These are phyloP conservation scores for Hemicordylus capensis DNA, from an alignment of 2,113 vertebrate genomes.

Conservation along the genomic window DNA sequence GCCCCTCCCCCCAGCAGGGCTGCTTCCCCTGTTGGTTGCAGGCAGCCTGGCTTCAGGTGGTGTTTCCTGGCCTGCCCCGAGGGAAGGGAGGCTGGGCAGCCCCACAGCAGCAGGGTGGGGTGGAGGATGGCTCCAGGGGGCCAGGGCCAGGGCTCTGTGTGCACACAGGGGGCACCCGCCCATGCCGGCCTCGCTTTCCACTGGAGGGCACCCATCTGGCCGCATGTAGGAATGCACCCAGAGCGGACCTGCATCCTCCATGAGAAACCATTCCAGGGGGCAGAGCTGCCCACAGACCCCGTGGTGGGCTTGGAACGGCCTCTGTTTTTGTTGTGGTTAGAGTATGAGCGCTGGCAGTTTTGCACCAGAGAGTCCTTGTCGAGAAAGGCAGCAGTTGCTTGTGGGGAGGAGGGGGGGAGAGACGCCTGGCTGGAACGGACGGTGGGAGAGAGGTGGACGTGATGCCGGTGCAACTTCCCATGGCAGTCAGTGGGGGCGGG, in stretches of 20 bases:
- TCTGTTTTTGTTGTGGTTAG: constrained; percentile 59
- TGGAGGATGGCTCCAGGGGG: too few species aligned
- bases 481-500: constrained; percentile 53
- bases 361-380: constrained; percentile 52
- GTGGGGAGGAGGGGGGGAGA: background rate
- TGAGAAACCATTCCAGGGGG: accelerated
- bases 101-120: background rate
- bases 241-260: too few species aligned
- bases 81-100: background rate
- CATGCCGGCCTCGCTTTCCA: background rate
- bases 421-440: constrained; percentile 36
- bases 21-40: background rate
- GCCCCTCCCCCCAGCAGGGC: too few species aligned
- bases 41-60: constrained; percentile 24
- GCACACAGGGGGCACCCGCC: background rate
- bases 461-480: constrained; percentile 48
- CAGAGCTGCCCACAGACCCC: constrained; percentile 72
- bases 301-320: constrained; percentile 62
- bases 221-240: background rate
- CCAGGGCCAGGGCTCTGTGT: background rate
- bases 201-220: background rate
- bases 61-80: background rate
- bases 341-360: constrained; percentile 53
- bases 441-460: constrained; percentile 52
- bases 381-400: background rate